Conservation (phyloP, 2,797 vertebrate species). For the Falco naumanni region DNA sequence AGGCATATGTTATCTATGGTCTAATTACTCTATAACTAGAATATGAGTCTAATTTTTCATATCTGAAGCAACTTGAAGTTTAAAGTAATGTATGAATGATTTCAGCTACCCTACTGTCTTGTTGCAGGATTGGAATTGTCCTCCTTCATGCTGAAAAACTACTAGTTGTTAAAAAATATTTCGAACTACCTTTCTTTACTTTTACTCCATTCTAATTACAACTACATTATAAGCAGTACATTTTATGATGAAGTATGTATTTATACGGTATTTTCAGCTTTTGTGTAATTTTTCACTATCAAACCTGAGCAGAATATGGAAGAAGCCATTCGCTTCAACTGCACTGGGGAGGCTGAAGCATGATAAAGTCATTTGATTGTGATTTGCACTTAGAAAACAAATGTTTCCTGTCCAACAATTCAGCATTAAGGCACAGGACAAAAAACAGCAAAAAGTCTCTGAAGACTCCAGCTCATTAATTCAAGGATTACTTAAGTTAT, state of each 20-base stretch:
- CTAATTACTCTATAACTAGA: background rate
- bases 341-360: background rate
- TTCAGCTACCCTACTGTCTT: background rate
- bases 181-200: background rate
- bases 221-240: background rate
- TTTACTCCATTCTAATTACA: background rate
- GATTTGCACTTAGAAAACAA: background rate
- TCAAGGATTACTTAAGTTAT: constrained; percentile 35
- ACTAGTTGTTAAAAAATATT: background rate
- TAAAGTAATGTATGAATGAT: background rate
- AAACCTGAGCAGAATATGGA: background rate
- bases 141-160: background rate
- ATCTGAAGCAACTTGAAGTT: background rate
- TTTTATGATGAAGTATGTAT: background rate
- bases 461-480: constrained; percentile 25
- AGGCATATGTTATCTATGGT: background rate
- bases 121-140: background rate
- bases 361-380: background rate
- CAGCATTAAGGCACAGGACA: background rate
- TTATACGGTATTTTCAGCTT: background rate
- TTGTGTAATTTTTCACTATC: background rate
- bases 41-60: background rate
- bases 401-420: background rate
- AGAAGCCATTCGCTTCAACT: background rate
- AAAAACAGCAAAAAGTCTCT: constrained; percentile 14